Evolutionary conservation across 2,888 invertebrate genomes (phyloP), one percentile per base, ranked within the genome.

Genomic region (Drosophila gaucha): DNA sequence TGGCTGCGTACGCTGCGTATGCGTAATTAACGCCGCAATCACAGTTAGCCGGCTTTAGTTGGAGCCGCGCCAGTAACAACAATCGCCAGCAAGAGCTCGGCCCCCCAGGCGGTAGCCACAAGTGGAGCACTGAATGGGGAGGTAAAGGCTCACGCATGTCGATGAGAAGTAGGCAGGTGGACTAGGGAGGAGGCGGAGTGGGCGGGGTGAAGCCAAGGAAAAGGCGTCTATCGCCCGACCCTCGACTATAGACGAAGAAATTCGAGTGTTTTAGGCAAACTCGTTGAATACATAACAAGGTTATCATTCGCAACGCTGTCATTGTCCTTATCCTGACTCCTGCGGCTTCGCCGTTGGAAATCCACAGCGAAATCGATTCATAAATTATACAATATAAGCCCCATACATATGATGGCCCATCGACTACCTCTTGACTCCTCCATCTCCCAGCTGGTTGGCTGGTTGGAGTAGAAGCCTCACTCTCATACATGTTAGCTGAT

Each of bases 351-450:
- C n/a, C n/a, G n/a, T n/a, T n/a, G n/a, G n/a, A n/a, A n/a, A n/a
- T n/a, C 46, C 39, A 49, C 28, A 54, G 14, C 44, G 49, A 59
- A 75, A 84, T 80, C 74, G 71, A 67, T 84, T 80, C 74, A 84
- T 80, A 78, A 80, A 75, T 80, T 75, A 79, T 79, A 68, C 64
- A 74, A 68, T 56, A 67, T 60, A 69, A 59, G 52, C 50, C n/a
- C 54, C 47, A 41, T 26, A 46, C 41, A 58, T 8, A 14, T 28
- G 35, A 26, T 33, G 26, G 16, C 24, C 22, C 33, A 18, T 16
- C 16, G 14, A 33, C 22, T 12, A 22, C 33, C 33, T 26, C n/a
- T 14, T 26, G 30, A 8, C 43, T 16, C 14, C 41, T 2, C 16
- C 2, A 10, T 20, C 18, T 10, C 26, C 6, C 16, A 18, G 10